phyloP scores from a whole-genome alignment of 2,797 vertebrate species.

The Liasis olivaceus region DNA sequence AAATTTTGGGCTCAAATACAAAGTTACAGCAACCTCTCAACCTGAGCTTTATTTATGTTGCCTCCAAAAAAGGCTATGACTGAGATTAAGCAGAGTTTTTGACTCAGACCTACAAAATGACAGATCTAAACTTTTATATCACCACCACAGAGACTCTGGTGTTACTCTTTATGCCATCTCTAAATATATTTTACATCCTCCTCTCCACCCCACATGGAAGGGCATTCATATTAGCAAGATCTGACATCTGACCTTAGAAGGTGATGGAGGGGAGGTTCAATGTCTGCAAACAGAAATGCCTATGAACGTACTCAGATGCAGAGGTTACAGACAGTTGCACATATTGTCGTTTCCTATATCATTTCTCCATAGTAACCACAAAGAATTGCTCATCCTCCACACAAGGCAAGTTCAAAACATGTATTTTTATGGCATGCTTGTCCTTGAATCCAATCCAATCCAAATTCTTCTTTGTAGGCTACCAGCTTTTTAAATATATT shows the following conservation, averaged over 20 bases:
- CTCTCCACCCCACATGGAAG: not conserved
- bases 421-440: not conserved
- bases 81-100: not conserved
- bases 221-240: not conserved
- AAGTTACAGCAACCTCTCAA: not conserved
- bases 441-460: not conserved
- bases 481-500: not conserved
- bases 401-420: not conserved
- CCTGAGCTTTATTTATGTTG: not conserved
- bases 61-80: not conserved
- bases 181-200: not conserved
- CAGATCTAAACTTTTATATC: not conserved
- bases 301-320: not conserved
- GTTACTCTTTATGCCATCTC: not conserved
- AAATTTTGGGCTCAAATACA: too few relatives aligned
- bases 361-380: not conserved
- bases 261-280: not conserved
- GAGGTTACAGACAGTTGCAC: not conserved
- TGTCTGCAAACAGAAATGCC: not conserved
- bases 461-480: not conserved
- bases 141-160: not conserved
- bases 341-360: not conserved
- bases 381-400: not conserved
- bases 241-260: not conserved
- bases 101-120: not conserved